phyloP scores from a whole-genome alignment of 2,113 vertebrate genomes.

The Corapipo altera region DNA sequence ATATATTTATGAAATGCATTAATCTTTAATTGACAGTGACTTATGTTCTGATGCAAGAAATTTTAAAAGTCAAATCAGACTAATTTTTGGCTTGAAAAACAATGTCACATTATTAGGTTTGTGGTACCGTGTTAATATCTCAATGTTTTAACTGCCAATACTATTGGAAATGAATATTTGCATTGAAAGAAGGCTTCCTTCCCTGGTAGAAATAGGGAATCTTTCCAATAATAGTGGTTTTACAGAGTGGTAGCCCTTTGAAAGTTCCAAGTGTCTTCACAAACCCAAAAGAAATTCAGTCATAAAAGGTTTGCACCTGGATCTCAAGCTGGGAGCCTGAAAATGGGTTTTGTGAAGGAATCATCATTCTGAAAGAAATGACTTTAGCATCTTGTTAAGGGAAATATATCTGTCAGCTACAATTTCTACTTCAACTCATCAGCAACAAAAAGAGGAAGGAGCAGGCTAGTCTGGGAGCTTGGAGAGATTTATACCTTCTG shows the following conservation, averaged over 20 bases:
- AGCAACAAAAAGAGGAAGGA: background rate
- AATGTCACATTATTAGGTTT: background rate
- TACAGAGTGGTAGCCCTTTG: background rate
- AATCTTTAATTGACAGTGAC: background rate
- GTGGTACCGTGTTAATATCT: background rate
- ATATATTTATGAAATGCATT: background rate
- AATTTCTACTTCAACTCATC: background rate
- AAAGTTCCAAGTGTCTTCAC: background rate
- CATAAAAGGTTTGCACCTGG: background rate
- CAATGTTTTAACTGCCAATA: background rate
- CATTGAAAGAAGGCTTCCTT: background rate
- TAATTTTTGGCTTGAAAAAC: background rate
- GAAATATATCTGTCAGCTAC: background rate
- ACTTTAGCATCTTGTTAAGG: background rate
- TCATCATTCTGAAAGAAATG: background rate
- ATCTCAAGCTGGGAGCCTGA: background rate
- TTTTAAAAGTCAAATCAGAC: background rate
- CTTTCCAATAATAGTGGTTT: background rate
- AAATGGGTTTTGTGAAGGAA: background rate
- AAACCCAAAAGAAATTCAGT: background rate
- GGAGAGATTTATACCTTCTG: background rate
- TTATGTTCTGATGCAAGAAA: background rate
- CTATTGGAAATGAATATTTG: background rate
- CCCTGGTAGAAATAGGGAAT: background rate
- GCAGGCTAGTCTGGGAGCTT: background rate